Percentiles rank a stretch among this genome's conserved stretches.
These are phyloP conservation scores for Leptinotarsa peninsularis DNA, from an alignment of 2,888 invertebrate genomes.

Conservation along the genomic window DNA sequence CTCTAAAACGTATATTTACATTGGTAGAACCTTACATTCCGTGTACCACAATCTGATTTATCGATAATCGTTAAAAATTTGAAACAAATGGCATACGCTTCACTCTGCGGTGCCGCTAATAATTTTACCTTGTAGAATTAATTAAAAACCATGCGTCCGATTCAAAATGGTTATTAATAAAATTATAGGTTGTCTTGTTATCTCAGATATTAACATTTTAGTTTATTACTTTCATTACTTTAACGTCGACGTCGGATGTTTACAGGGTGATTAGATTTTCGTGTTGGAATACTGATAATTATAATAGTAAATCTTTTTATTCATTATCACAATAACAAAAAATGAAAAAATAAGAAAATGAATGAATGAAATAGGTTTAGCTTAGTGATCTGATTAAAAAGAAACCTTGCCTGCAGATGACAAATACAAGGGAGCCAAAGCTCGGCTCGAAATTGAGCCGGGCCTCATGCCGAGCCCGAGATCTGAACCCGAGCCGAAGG, in stretches of 20 bases:
- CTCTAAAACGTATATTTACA: slow-evolving; percentile 34
- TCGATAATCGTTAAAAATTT: slow-evolving; percentile 34
- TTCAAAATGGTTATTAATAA: slow-evolving; percentile 32
- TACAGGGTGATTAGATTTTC: slow-evolving; percentile 2
- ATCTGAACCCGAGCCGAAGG: too few relatives aligned
- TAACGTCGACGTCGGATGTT: neutral
- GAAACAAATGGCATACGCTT: slow-evolving; percentile 26
- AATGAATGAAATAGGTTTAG: too few relatives aligned
- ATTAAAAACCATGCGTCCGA: slow-evolving; percentile 29
- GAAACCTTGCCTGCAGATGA: too few relatives aligned
- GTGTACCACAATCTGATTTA: slow-evolving; percentile 32
- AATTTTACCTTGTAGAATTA: slow-evolving; percentile 34
- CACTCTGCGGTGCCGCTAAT: slow-evolving; percentile 26
- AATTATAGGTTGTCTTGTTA: slow-evolving; percentile 33
- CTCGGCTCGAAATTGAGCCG: too few relatives aligned
- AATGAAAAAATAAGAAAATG: too few relatives aligned
- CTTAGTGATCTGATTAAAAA: too few relatives aligned
- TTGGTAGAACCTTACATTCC: slow-evolving; percentile 29
- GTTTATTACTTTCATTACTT: slow-evolving; percentile 26
- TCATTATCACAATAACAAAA: too few relatives aligned
- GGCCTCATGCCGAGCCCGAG: too few relatives aligned
- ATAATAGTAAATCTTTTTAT: too few relatives aligned
- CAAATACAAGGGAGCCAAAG: too few relatives aligned
- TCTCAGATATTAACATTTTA: slow-evolving; percentile 26
- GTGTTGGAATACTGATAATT: neutral